phyloP scores from a whole-genome alignment of 2,888 invertebrate species.

The Conomelus anceps region DNA sequence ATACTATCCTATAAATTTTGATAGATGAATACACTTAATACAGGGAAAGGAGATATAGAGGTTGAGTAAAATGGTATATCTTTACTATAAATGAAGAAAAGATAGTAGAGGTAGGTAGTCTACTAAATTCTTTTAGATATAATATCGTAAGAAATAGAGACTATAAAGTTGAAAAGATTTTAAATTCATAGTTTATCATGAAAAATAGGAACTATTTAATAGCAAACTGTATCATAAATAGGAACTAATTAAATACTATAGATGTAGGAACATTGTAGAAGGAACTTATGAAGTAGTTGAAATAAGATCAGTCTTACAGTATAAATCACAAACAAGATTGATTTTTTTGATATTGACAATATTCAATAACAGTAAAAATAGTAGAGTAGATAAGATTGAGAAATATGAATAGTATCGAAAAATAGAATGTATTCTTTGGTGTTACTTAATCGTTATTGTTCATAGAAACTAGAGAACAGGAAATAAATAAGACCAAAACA shows the following conservation, averaged over 20 bases:
- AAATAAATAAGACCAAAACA: background rate
- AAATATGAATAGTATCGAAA: background rate
- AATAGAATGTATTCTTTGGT: background rate
- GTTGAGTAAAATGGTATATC: too few species aligned
- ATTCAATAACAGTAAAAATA: background rate
- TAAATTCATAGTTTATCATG: background rate
- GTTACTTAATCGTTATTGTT: background rate
- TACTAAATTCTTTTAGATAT: background rate
- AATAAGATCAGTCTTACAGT: background rate
- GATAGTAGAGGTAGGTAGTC: too few species aligned
- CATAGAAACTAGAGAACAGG: background rate
- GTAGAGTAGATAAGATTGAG: background rate
- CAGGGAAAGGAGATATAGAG: too few species aligned
- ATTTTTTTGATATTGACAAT: background rate
- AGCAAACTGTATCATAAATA: background rate
- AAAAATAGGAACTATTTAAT: background rate
- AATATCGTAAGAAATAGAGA: background rate
- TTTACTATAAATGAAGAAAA: too few species aligned
- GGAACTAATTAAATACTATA: background rate
- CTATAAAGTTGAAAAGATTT: background rate
- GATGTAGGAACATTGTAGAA: background rate
- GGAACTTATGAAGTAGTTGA: background rate
- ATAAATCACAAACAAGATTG: too few species aligned
- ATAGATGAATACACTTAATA: too few species aligned
- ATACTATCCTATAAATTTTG: too few species aligned